Evolutionary conservation across 2,888 invertebrate species (phyloP).

Genomic region (Parnassius mnemosyne): DNA sequence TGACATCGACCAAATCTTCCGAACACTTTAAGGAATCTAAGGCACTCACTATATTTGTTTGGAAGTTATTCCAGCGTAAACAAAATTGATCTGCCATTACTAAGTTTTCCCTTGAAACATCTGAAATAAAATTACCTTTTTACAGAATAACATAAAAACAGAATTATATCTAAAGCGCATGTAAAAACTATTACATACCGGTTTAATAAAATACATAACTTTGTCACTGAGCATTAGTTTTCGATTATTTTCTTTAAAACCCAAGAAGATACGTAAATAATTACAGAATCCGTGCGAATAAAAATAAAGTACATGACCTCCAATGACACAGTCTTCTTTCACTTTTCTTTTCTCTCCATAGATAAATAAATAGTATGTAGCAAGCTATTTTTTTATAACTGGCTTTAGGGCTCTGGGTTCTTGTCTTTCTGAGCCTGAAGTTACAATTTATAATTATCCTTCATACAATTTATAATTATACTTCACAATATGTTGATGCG

Average conservation of each 20-base stretch:
- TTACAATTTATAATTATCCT: too few species aligned
- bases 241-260: constrained; percentile 29
- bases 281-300: constrained; percentile 46
- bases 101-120: constrained; percentile 49
- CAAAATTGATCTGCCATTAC: constrained; percentile 85
- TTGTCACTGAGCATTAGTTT: constrained; percentile 31
- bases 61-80: constrained; percentile 88
- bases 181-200: constrained; percentile 25
- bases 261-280: constrained; percentile 27
- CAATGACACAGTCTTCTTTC: constrained; percentile 67
- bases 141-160: constrained; percentile 9
- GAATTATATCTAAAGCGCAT: constrained; percentile 1
- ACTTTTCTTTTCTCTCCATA: constrained; percentile 49
- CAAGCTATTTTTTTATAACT: too few species aligned
- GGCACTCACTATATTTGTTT: constrained; percentile 84
- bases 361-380: too few species aligned
- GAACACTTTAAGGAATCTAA: constrained; percentile 85
- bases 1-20: constrained; percentile 86
- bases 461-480: too few species aligned
- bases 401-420: too few species aligned
- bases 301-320: constrained; percentile 78
- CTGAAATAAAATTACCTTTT: constrained; percentile 40
- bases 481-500: too few species aligned
- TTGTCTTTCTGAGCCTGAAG: too few species aligned
- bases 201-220: constrained; percentile 29